phyloP scores from a whole-genome alignment of 2,888 invertebrate genomes.

The Malacosoma neustria region DNA sequence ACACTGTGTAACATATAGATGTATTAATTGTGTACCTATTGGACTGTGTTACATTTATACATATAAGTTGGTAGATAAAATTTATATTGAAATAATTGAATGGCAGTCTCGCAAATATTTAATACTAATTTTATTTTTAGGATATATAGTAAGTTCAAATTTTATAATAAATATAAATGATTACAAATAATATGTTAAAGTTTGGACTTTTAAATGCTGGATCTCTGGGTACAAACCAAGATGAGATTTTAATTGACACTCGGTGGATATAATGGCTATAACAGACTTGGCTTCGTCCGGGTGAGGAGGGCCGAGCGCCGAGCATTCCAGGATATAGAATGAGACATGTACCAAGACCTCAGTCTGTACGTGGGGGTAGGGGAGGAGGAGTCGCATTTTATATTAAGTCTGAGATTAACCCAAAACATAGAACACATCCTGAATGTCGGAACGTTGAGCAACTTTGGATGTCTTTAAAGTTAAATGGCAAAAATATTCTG shows the following conservation, averaged over 20 bases:
- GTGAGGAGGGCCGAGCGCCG: conserved; percentile 15
- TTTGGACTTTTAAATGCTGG: conserved; percentile 16
- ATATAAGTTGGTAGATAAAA: too few relatives aligned
- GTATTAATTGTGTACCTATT: too few relatives aligned
- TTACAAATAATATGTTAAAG: not conserved
- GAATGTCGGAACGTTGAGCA: not conserved
- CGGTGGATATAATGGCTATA: conserved; percentile 14
- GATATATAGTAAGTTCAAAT: not conserved
- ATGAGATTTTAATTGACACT: conserved; percentile 10
- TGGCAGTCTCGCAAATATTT: too few relatives aligned
- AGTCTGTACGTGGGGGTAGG: conserved; percentile 2
- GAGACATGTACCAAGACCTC: conserved; percentile 10
- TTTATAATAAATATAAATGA: not conserved
- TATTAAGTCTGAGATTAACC: too few relatives aligned
- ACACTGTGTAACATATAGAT: too few relatives aligned
- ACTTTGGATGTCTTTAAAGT: not conserved
- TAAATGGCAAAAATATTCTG: not conserved
- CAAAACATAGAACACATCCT: too few relatives aligned
- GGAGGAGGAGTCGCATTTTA: too few relatives aligned
- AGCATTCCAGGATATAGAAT: conserved; percentile 13
- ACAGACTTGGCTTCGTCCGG: conserved; percentile 17
- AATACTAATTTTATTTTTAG: too few relatives aligned
- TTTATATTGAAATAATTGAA: too few relatives aligned
- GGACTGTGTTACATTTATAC: too few relatives aligned
- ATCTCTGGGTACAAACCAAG: conserved; percentile 13